Evolutionary conservation across 2,797 vertebrate species (phyloP).

Genomic region (Melanotaenia boesemani): DNA sequence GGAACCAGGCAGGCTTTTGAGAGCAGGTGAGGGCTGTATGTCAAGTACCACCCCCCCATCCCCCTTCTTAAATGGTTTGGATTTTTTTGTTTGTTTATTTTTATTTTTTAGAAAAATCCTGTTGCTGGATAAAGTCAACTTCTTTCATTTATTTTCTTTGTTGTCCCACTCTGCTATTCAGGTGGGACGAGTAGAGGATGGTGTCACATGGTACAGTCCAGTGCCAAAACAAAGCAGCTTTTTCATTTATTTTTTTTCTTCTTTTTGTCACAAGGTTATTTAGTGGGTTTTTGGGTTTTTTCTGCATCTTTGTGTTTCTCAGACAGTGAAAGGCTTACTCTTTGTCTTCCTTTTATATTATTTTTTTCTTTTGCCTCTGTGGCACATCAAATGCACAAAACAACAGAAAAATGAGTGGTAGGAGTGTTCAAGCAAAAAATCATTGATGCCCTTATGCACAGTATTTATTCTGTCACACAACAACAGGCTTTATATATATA

Average conservation of each 20-base stretch:
- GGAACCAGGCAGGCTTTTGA: conserved; percentile 59
- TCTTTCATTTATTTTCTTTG: conserved; percentile 38
- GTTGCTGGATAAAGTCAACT: conserved; percentile 39
- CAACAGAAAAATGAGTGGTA: conserved; percentile 40
- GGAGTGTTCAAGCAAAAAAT: conserved; percentile 47
- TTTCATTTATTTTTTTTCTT: conserved; percentile 2
- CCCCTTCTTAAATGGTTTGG: conserved; percentile 36
- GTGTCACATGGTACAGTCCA: conserved; percentile 43
- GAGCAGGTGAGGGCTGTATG: conserved; percentile 61
- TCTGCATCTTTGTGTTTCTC: conserved; percentile 21
- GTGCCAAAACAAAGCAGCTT: conserved; percentile 19
- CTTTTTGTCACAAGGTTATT: conserved; percentile 23
- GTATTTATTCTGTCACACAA: conserved; percentile 33
- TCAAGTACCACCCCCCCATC: conserved; percentile 30
- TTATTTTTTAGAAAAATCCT: conserved; percentile 40
- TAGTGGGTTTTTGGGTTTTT: conserved; percentile 16
- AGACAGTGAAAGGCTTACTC: conserved; percentile 34
- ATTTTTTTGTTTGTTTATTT: neutral
- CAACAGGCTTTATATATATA: neutral
- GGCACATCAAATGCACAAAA: conserved; percentile 43
- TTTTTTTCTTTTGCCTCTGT: conserved; percentile 36
- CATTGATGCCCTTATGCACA: conserved; percentile 19
- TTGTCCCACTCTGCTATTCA: conserved; percentile 45
- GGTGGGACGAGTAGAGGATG: conserved; percentile 32
- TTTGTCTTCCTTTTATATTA: conserved; percentile 39